Conservation (phyloP, 2,888 invertebrate genomes). For the Aromia moschata region DNA sequence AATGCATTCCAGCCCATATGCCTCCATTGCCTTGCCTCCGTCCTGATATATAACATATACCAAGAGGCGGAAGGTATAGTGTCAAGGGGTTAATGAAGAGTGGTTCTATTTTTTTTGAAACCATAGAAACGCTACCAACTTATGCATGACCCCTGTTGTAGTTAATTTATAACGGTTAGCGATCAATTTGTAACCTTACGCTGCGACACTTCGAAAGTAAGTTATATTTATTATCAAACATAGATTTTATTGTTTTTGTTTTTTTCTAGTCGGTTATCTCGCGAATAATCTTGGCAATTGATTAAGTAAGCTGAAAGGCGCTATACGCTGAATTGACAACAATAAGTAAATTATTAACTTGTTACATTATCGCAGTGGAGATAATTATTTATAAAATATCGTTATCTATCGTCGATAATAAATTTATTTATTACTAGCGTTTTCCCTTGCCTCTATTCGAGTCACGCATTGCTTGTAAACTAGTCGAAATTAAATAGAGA, state of each 20-base stretch:
- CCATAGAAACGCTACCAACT: too few species aligned
- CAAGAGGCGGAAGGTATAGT: too few species aligned
- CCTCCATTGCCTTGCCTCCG: too few species aligned
- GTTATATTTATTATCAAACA: conserved; percentile 31
- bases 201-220: conserved; percentile 32
- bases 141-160: too few species aligned
- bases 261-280: conserved; percentile 24
- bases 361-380: conserved; percentile 23
- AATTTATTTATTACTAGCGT: conserved; percentile 20
- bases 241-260: conserved; percentile 31
- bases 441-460: conserved; percentile 16
- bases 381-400: conserved; percentile 27
- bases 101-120: too few species aligned
- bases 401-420: conserved; percentile 21
- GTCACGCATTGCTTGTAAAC: conserved; percentile 25
- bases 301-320: conserved; percentile 29
- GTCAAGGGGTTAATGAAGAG: too few species aligned
- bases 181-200: conserved; percentile 29
- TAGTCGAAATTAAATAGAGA: conserved; percentile 18
- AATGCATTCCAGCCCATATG: too few species aligned
- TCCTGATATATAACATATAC: too few species aligned
- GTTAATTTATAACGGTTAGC: conserved; percentile 16
- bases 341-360: conserved; percentile 30
- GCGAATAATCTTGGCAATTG: conserved; percentile 28
- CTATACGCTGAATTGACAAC: conserved; percentile 22